Conservation (phyloP, 2,888 invertebrate genomes). For the Drosophila nigricruria region DNA sequence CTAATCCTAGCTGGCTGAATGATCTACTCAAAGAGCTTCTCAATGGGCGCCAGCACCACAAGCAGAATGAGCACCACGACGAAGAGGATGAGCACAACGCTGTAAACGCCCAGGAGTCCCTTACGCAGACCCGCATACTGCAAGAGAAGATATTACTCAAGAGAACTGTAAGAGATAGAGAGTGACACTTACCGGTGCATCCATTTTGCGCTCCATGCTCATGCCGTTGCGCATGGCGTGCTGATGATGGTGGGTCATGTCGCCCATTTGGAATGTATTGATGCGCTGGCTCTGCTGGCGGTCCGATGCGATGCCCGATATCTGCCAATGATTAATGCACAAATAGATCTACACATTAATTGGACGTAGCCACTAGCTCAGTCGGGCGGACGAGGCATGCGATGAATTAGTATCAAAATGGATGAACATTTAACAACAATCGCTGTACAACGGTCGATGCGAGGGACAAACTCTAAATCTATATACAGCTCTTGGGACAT, state of each 20-base stretch:
- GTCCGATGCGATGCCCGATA: constrained; percentile 92
- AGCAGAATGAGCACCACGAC: constrained; percentile 91
- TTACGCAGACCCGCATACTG: constrained; percentile 93
- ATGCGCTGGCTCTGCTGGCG: constrained; percentile 90
- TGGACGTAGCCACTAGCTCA: constrained; percentile 63
- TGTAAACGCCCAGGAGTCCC: constrained; percentile 91
- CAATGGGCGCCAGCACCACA: constrained; percentile 91
- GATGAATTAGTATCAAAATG: constrained; percentile 81
- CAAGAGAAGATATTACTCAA: background rate
- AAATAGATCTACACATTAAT: constrained; percentile 83
- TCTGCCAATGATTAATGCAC: constrained; percentile 87
- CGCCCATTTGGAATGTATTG: constrained; percentile 94
- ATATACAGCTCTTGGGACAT: constrained; percentile 49
- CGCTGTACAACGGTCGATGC: constrained; percentile 68
- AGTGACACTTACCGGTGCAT: constrained; percentile 89
- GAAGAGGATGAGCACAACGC: constrained; percentile 89
- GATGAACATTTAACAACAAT: constrained; percentile 68
- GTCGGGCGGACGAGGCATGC: constrained; percentile 13
- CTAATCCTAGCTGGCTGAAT: constrained; percentile 10
- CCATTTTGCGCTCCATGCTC: constrained; percentile 90
- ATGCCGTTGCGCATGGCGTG: constrained; percentile 87
- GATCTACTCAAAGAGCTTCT: constrained; percentile 86
- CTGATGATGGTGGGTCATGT: constrained; percentile 86
- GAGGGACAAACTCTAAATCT: constrained; percentile 26
- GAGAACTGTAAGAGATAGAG: background rate